Percentiles rank a stretch among this genome's conserved stretches.
Conservation (phyloP, 1,140 invertebrate genomes). For the Ooceraea biroi region DNA sequence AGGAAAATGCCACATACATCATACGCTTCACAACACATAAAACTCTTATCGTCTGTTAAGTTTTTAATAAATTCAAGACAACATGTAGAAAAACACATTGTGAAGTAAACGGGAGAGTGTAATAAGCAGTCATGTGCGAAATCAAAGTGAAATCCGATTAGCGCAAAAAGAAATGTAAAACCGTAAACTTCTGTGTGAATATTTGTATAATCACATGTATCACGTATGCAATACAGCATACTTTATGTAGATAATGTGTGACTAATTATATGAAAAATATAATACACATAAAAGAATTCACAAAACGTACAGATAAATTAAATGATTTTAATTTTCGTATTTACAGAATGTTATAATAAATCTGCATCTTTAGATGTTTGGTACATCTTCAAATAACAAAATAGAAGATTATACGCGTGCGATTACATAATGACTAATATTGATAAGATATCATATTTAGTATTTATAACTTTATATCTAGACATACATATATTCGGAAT, state of each 20-base stretch:
- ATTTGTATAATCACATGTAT: background rate
- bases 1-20: background rate
- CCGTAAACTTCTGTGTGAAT: constrained; percentile 27
- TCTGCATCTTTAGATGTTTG: background rate
- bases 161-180: constrained; percentile 38
- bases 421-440: background rate
- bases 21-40: constrained; percentile 24
- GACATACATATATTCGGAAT: background rate
- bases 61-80: constrained; percentile 28
- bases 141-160: constrained; percentile 48
- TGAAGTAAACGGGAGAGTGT: constrained; percentile 25
- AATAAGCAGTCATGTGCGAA: constrained; percentile 41
- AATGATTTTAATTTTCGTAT: background rate
- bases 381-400: background rate
- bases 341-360: background rate
- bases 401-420: background rate
- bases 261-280: background rate
- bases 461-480: constrained; percentile 9
- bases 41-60: constrained; percentile 15
- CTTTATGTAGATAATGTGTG: no score
- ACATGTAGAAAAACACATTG: constrained; percentile 24
- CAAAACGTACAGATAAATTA: background rate
- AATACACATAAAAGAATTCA: no score
- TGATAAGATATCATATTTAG: background rate
- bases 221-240: constrained; percentile 5